These are phyloP conservation scores for Caenorhabditis inopinata DNA, from an alignment of 1,140 invertebrate genomes.

Conservation along the genomic window DNA sequence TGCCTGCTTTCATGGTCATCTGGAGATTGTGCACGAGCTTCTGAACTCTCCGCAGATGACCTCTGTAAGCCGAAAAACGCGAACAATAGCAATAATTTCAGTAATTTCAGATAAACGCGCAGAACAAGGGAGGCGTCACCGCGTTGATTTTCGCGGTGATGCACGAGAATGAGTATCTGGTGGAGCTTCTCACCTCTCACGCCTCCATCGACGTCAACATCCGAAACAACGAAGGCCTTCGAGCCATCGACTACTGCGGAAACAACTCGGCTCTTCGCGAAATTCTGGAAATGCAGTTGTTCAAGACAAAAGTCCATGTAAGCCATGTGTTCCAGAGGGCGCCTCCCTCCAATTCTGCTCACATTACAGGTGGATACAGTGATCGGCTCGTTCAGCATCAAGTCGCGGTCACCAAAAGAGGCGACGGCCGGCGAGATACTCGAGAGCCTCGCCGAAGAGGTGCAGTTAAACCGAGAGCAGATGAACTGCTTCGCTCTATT, in stretches of 20 bases:
- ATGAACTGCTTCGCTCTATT: slow-evolving; percentile 58
- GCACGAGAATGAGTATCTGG: slow-evolving; percentile 57
- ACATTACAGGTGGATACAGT: neutral
- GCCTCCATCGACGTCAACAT: slow-evolving; percentile 59
- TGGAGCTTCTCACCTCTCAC: slow-evolving; percentile 60
- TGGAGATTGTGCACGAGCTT: slow-evolving; percentile 52
- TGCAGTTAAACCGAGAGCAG: slow-evolving; percentile 48
- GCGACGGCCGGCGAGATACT: slow-evolving; percentile 56
- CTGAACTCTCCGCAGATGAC: slow-evolving; percentile 51
- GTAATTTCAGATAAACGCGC: slow-evolving; percentile 52
- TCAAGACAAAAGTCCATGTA: slow-evolving; percentile 6
- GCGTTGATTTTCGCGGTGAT: slow-evolving; percentile 62
- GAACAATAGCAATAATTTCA: neutral
- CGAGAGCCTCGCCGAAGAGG: slow-evolving; percentile 45
- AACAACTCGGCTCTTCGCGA: slow-evolving; percentile 43
- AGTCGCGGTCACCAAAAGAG: slow-evolving; percentile 1
- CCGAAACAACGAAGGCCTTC: slow-evolving; percentile 54
- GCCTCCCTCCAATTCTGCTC: neutral
- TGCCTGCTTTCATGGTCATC: slow-evolving; percentile 59
- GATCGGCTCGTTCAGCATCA: neutral
- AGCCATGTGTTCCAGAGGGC: neutral
- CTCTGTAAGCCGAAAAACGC: too few species aligned
- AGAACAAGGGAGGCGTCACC: slow-evolving; percentile 59
- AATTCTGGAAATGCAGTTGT: neutral
- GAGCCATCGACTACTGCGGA: slow-evolving; percentile 58